Evolutionary conservation across 2,888 invertebrate species (phyloP), one percentile per base, ranked within the genome.

Genomic region (Cheilosia grossa): DNA sequence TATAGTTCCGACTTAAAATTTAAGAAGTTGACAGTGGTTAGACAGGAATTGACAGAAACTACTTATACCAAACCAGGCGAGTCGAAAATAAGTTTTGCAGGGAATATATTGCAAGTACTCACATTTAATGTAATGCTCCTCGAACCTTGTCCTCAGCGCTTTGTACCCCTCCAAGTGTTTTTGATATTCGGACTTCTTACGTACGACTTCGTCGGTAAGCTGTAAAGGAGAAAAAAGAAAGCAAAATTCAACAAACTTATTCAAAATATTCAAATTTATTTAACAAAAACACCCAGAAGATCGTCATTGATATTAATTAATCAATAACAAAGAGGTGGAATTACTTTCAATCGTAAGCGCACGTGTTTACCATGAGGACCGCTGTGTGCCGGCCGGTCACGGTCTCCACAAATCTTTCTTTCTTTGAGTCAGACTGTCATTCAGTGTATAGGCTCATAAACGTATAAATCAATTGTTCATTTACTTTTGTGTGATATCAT

Each of bases 111-210:
- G 19, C 19, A 19, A 21, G 9, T 89, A 93, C 94, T 94, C 93
- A 97, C 97, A 96, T 94, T 97, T 97, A 82, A 97, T 94, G 91
- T 97, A 97, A 92, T 96, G 96, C 91, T 98, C 98, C 92, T 98
- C 98, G 91, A 98, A 98, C 92, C 97, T 96, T 74, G 96, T 95
- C 90, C 98, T 94, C 93, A 97, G 95, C 89, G 96, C 93, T 91
- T 97, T 97, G 93, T 98, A 97, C 69, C 96, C 94, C 91, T 98
- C 98, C 87, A 98, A 93, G 91, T 96, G 96, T 92, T 97, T 98
- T 92, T 97, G 96, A 93, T 98, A 98, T 92, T 98, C 98, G 87
- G 95, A 93, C 92, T 97, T 97, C 90, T 97, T 97, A 89, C 96
- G 95, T 87, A 95, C 93, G 44, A 98, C 97, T 89, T 97, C 97